These are phyloP conservation scores for Sphaerodactylus townsendi DNA, from an alignment of 2,113 vertebrate genomes.

Conservation along the genomic window DNA sequence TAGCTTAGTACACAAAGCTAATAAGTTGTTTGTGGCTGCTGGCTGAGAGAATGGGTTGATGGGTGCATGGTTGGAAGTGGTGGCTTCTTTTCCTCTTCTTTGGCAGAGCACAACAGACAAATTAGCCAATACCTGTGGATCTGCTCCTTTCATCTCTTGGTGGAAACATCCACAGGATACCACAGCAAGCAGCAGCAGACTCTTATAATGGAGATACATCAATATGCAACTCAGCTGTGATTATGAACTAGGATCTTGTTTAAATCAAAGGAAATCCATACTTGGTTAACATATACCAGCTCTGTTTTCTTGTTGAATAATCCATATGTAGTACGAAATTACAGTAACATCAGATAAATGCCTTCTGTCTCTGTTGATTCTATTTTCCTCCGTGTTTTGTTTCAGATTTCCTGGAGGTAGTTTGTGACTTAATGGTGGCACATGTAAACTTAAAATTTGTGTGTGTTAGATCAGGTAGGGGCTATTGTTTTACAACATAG, in stretches of 20 bases:
- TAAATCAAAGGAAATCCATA: background rate
- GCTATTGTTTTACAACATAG: background rate
- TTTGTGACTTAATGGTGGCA: background rate
- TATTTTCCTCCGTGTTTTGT: background rate
- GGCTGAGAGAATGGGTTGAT: background rate
- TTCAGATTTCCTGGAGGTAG: background rate
- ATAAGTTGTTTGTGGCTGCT: background rate
- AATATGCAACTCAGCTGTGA: background rate
- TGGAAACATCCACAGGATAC: background rate
- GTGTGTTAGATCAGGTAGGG: background rate
- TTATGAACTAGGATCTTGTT: background rate
- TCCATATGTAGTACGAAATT: background rate
- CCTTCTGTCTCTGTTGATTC: background rate
- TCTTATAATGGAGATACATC: background rate
- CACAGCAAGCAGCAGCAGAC: background rate
- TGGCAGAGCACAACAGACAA: background rate
- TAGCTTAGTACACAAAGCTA: background rate
- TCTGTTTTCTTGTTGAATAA: background rate
- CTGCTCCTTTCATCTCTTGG: background rate
- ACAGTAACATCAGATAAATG: background rate
- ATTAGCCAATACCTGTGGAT: background rate
- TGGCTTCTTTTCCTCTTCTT: background rate
- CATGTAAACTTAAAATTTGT: background rate
- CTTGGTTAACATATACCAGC: background rate
- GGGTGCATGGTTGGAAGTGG: background rate